Base-by-base conservation (phyloP, 1,140 invertebrate genomes). In the Himalopsyche phryganea region DNA sequence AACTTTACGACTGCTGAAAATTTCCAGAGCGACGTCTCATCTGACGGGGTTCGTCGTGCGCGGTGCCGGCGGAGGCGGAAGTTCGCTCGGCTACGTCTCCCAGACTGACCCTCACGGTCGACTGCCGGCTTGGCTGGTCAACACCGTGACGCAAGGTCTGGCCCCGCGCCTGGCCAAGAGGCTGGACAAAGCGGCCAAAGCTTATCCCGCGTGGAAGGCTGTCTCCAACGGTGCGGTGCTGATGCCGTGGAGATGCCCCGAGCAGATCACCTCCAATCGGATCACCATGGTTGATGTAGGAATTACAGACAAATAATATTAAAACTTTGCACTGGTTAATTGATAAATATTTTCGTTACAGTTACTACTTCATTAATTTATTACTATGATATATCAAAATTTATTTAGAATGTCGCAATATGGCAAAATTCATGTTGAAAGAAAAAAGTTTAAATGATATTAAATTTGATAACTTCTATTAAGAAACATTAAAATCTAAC, bases 101-200 rank as follows among this genome's bases (percentile, higher is more conserved):
- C 88, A 92, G 66, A 91, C 89, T 2, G 92, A 96, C 74, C 92
- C 92, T 13, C 85, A 88, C 73, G 92, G 92, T 60, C 90, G 89
- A 63, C 74, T 96, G 55, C 92, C 92, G 9, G 84, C 86, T 7
- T 95, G 92, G 92, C 76, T 93, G 40, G 90, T 94, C 11, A 95
- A 96, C 74, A 90, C 89, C 78, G 82, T 91, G 45, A 93, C 92
- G 20, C 87, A 91, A 65, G 89, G 90, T 67, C 82, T 94, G 68
- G 91, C 91, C 4, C 92, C 92, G 14, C 89, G 89, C 72, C 81
- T 92, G 56, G 85, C 92, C 5, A 85, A 88, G 69, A 85, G 89
- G 66, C 77, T 96, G 45, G 85, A 91, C 55, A 90, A 91, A 69
- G 92, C 91, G 7, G 85, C 88, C 14, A 69, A 87, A 13, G 84